Evolutionary conservation across 2,113 vertebrate genomes (phyloP).

Genomic region (Naja naja): DNA sequence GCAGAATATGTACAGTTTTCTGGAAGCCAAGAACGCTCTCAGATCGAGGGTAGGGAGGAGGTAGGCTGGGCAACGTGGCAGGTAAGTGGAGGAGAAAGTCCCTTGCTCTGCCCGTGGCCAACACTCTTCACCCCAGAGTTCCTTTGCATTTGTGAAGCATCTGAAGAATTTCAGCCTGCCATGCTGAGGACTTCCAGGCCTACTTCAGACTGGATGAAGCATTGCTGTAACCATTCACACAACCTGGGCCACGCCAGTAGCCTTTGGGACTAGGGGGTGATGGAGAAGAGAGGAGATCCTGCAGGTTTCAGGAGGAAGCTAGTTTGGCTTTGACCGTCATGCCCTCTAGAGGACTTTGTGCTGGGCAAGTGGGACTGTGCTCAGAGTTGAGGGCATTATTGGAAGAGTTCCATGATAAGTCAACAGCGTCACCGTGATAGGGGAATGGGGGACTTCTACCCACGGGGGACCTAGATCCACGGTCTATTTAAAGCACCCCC

Average conservation of each 20-base stretch:
- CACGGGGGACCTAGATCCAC: constrained; percentile 48
- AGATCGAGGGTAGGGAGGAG: constrained; percentile 62
- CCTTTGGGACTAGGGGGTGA: neutral
- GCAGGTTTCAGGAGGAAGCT: neutral
- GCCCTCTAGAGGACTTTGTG: neutral
- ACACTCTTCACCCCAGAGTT: neutral
- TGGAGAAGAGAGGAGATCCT: neutral
- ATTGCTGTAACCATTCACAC: neutral
- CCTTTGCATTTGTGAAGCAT: neutral
- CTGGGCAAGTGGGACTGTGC: too few species aligned
- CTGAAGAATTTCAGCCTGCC: too few species aligned
- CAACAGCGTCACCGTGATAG: constrained; percentile 51
- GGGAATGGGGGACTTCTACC: constrained; percentile 49
- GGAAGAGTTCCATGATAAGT: constrained; percentile 9
- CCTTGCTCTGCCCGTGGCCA: constrained; percentile 10
- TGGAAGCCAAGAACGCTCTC: constrained; percentile 25
- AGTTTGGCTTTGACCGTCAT: neutral
- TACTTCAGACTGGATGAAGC: too few species aligned
- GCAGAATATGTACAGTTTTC: neutral
- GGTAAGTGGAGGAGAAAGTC: constrained; percentile 55
- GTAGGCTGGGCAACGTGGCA: constrained; percentile 42
- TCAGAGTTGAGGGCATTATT: neutral
- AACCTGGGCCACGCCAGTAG: neutral
- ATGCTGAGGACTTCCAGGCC: neutral
- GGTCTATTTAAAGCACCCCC: constrained; percentile 31